phyloP scores from a whole-genome alignment of 2,888 invertebrate species.

The Priocnemis perturbator region DNA sequence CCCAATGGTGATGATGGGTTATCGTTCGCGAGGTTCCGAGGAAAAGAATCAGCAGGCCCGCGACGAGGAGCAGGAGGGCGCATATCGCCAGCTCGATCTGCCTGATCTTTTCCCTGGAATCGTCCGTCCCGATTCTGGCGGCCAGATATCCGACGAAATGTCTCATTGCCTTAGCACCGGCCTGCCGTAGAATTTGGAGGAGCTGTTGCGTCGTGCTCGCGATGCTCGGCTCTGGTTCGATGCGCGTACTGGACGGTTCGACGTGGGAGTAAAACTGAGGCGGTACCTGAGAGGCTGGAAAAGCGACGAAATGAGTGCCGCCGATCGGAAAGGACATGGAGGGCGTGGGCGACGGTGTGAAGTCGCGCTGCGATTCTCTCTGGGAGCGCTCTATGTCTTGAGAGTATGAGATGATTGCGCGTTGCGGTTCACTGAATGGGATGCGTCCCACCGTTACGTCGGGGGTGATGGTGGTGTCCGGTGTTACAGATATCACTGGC shows the following conservation, averaged over 20 bases:
- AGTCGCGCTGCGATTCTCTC: constrained; percentile 41
- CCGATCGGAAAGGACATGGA: constrained; percentile 24
- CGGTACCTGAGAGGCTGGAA: constrained; percentile 65
- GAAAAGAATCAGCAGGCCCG: constrained; percentile 85
- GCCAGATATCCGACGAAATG: constrained; percentile 82
- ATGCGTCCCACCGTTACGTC: constrained; percentile 24
- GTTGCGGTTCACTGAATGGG: constrained; percentile 55
- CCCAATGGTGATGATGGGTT: constrained; percentile 91
- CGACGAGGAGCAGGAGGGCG: constrained; percentile 86
- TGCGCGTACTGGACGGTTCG: constrained; percentile 8
- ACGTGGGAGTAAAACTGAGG: constrained; percentile 54
- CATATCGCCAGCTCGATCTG: constrained; percentile 87
- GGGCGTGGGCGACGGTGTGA: constrained; percentile 48
- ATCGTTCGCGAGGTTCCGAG: constrained; percentile 82
- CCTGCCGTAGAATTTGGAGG: constrained; percentile 82
- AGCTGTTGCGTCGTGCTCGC: constrained; percentile 84
- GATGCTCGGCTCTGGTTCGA: constrained; percentile 77
- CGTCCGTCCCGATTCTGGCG: constrained; percentile 79
- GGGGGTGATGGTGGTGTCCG: constrained; percentile 58
- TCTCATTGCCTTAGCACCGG: constrained; percentile 81
- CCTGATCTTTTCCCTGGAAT: constrained; percentile 78
- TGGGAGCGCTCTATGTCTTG: constrained; percentile 63
- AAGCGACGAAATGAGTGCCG: constrained; percentile 62
- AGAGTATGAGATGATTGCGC: constrained; percentile 66
- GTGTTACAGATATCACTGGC: constrained; percentile 70